A percentile compares a stretch with the other conserved stretches of the same genome.
phyloP scores from a whole-genome alignment of 2,113 vertebrate genomes.

The Crotalus helleri region DNA sequence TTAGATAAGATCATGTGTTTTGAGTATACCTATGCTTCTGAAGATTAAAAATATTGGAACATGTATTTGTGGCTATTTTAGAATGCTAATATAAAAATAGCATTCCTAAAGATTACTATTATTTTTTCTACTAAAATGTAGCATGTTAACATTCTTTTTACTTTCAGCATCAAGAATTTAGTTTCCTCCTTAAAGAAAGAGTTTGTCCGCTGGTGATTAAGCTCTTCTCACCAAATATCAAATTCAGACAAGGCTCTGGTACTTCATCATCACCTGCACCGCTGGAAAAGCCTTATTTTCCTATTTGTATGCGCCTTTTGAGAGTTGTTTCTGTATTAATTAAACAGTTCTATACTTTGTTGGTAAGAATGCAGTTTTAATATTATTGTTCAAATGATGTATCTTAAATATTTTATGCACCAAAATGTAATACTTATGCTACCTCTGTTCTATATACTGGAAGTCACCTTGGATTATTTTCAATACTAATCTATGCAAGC shows the following conservation, averaged over 20 bases:
- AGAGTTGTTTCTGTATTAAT: constrained; percentile 97
- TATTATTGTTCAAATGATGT: constrained; percentile 10
- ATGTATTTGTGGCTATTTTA: not conserved
- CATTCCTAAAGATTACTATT: not conserved
- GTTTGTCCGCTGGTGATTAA: constrained; percentile 99
- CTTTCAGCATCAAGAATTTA: constrained; percentile 95
- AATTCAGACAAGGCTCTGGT: constrained; percentile 93
- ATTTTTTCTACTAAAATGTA: not conserved
- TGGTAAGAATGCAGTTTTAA: constrained; percentile 75
- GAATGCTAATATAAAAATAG: not conserved
- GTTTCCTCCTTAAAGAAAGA: constrained; percentile 95
- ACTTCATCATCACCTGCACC: constrained; percentile 87
- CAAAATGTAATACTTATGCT: not conserved
- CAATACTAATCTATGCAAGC: not conserved
- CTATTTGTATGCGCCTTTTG: constrained; percentile 97
- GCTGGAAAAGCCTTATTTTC: constrained; percentile 97
- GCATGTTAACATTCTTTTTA: constrained; percentile 13
- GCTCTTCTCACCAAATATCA: constrained; percentile 99
- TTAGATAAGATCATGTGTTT: not conserved
- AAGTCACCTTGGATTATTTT: not conserved
- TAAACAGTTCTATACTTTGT: constrained; percentile 95
- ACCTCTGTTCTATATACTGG: not conserved
- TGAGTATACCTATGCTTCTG: not conserved
- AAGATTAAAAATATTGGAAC: not conserved
- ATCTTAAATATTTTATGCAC: not conserved